A percentile compares a stretch with the other conserved stretches of the same genome.
phyloP scores from a whole-genome alignment of 2,113 vertebrate genomes.

The Forbesichthys papilliferus region DNA sequence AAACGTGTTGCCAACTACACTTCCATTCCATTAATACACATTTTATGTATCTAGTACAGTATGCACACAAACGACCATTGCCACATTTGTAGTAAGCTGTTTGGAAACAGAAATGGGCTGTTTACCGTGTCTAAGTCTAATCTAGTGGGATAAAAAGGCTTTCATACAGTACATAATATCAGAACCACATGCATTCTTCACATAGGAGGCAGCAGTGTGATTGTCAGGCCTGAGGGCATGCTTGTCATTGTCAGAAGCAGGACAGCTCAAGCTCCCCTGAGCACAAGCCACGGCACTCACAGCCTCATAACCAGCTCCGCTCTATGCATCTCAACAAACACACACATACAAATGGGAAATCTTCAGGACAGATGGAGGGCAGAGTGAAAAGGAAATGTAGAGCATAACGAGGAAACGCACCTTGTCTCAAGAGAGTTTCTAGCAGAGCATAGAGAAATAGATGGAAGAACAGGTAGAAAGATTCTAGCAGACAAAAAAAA shows the following conservation, averaged over 20 bases:
- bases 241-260: constrained; percentile 69
- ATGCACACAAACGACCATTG: background rate
- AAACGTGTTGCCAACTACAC: background rate
- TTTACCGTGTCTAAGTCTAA: constrained; percentile 38
- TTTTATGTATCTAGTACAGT: background rate
- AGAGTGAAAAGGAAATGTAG: constrained; percentile 25
- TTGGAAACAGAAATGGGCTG: constrained; percentile 26
- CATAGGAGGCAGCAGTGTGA: constrained; percentile 57
- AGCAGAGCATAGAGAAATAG: constrained; percentile 63
- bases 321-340: constrained; percentile 23
- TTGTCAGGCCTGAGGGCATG: constrained; percentile 55
- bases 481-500: constrained; percentile 65
- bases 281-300: constrained; percentile 52
- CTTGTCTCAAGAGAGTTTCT: constrained; percentile 65
- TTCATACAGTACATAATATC: constrained; percentile 50
- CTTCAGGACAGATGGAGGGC: constrained; percentile 51
- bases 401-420: constrained; percentile 48
- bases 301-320: constrained; percentile 50
- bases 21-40: constrained; percentile 7
- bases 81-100: constrained; percentile 25
- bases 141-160: constrained; percentile 49
- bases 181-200: constrained; percentile 51
- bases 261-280: constrained; percentile 51
- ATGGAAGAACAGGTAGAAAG: constrained; percentile 40
- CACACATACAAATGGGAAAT: constrained; percentile 17